A percentile compares a stretch with the other conserved stretches of the same genome.
Evolutionary conservation across 64 coral and sea anemone genomes (phyloP).

Genomic region (Pachyseris speciosa): DNA sequence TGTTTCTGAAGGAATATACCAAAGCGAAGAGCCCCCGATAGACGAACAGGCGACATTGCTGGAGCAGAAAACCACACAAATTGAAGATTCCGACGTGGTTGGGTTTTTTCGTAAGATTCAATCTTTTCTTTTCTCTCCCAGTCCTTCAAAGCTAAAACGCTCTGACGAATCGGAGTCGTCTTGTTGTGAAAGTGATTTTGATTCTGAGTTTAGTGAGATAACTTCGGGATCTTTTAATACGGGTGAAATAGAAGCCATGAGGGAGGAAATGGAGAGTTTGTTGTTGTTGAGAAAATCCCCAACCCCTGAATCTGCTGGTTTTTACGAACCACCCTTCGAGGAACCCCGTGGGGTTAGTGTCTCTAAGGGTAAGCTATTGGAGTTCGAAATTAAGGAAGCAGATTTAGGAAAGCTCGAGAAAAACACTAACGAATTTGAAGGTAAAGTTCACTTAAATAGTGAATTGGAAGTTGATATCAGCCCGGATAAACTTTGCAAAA

Average conservation of each 20-base stretch:
- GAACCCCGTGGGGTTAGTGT: neutral
- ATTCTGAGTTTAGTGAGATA: constrained; percentile 47
- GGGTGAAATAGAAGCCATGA: constrained; percentile 17
- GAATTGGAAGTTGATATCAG: neutral
- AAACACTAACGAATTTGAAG: neutral
- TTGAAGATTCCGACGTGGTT: constrained; percentile 9
- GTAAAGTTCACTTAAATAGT: neutral
- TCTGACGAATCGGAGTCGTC: constrained; percentile 16
- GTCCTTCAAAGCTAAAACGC: neutral
- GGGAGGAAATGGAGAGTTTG: constrained; percentile 22
- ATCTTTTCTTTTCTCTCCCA: constrained; percentile 26
- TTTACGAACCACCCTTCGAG: neutral
- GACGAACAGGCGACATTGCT: neutral
- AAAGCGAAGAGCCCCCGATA: neutral
- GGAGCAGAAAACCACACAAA: neutral
- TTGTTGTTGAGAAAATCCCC: neutral
- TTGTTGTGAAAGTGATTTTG: constrained; percentile 42
- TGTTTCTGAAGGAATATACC: neutral
- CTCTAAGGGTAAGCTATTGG: neutral
- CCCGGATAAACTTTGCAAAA: neutral
- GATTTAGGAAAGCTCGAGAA: neutral
- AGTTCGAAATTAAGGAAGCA: neutral
- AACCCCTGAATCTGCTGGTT: neutral
- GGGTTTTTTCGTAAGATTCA: constrained; percentile 40
- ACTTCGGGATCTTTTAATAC: constrained; percentile 24